Conservation (phyloP, 2,797 vertebrate species). For the Eulemur coronatus region DNA sequence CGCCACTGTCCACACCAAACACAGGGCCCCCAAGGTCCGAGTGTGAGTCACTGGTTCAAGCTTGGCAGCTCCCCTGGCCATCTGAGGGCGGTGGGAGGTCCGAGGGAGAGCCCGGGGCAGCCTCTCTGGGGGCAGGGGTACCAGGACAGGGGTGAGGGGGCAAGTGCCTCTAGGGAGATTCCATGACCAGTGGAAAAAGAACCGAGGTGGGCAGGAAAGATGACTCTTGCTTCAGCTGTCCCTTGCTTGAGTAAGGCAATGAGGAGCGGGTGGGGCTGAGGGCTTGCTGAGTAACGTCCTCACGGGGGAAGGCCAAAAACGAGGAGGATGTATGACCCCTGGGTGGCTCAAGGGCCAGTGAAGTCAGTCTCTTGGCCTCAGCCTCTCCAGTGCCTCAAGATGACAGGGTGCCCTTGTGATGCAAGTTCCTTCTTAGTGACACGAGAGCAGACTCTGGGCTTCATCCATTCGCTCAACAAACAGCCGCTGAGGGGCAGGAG, state of each 20-base stretch:
- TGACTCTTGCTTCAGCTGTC: neutral
- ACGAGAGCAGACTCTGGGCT: neutral
- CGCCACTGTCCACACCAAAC: neutral
- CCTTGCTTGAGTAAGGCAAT: neutral
- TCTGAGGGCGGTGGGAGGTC: neutral
- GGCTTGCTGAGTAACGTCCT: conserved; percentile 60
- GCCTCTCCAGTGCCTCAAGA: neutral
- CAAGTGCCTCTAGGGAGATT: conserved; percentile 31
- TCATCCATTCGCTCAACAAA: neutral
- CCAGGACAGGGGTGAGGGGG: neutral
- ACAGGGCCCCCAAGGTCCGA: neutral
- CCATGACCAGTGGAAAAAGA: neutral
- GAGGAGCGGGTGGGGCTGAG: conserved; percentile 42
- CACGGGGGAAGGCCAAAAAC: neutral
- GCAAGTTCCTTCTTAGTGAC: neutral
- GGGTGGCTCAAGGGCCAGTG: neutral
- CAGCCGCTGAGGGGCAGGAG: neutral
- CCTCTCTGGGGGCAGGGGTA: neutral
- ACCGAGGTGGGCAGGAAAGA: neutral
- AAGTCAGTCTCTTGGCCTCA: conserved; percentile 25
- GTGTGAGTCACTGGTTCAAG: neutral
- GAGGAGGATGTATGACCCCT: conserved; percentile 36
- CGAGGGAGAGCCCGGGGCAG: neutral
- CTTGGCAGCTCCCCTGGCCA: neutral
- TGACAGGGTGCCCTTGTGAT: neutral